Evolutionary conservation across 2,797 vertebrate genomes (phyloP).

Genomic region (Sebastiscus albofasciatus): DNA sequence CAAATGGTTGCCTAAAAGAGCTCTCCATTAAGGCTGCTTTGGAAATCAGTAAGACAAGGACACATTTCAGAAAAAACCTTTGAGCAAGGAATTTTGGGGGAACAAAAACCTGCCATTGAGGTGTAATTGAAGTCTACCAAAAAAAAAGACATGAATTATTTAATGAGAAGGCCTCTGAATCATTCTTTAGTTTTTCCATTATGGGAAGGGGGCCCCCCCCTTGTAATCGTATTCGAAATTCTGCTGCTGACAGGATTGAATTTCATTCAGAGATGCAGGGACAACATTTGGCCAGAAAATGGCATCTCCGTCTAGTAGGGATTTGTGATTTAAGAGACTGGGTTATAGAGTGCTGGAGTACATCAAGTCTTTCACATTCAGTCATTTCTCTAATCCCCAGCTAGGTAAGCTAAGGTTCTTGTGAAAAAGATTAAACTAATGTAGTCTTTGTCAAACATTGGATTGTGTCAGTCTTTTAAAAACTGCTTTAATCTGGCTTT

Average conservation of each 20-base stretch:
- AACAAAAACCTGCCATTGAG: not conserved
- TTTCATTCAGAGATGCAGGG: not conserved
- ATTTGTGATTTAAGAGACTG: constrained; percentile 7
- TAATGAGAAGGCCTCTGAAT: not conserved
- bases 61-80: constrained; percentile 17
- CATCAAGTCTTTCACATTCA: not conserved
- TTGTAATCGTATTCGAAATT: constrained; percentile 5
- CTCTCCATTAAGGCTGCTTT: constrained; percentile 5
- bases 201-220: no score
- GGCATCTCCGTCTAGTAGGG: not conserved
- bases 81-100: not conserved
- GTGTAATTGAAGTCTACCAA: not conserved
- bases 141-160: constrained; percentile 1
- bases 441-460: not conserved
- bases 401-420: not conserved
- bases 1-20: constrained; percentile 50
- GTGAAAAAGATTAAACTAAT: not conserved
- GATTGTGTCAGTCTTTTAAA: not conserved
- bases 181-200: not conserved
- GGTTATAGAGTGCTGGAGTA: not conserved
- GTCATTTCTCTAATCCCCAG: not conserved
- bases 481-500: not conserved
- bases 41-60: not conserved
- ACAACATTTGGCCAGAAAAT: not conserved
- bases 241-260: not conserved